Evolutionary conservation across 2,113 vertebrate genomes (phyloP).

Genomic region (Mellivora capensis): DNA sequence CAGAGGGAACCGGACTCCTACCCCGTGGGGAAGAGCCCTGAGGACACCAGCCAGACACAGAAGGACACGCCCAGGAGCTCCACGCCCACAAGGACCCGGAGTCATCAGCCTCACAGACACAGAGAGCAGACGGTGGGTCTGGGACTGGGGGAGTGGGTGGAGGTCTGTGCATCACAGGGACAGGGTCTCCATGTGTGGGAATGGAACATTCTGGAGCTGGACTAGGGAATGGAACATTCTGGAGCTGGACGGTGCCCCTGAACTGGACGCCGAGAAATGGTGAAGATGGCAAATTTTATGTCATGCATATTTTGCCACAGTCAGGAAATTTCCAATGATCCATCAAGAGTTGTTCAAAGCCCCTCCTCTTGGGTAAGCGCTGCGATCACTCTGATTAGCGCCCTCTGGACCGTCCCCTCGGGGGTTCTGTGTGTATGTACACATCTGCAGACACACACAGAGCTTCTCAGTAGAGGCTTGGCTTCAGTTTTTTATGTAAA

Average conservation of each 20-base stretch:
- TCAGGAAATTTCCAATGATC: neutral
- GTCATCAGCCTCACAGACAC: fast-evolving
- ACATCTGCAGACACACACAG: fast-evolving
- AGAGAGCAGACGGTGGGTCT: fast-evolving
- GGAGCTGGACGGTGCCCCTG: neutral
- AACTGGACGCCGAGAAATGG: no score
- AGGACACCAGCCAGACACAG: neutral
- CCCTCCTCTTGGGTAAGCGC: fast-evolving
- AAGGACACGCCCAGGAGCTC: fast-evolving
- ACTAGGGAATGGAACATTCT: neutral
- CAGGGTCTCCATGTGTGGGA: neutral
- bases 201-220: neutral
- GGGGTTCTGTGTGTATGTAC: fast-evolving
- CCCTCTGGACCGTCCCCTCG: no score
- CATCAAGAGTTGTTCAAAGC: neutral
- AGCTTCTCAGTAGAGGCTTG: no score
- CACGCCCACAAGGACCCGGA: fast-evolving
- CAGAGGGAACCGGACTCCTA: neutral
- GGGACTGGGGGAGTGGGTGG: no score
- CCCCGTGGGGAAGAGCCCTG: fast-evolving
- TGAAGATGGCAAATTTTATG: neutral
- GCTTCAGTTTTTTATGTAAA: neutral
- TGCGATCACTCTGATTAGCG: fast-evolving
- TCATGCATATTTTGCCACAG: neutral
- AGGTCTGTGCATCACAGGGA: neutral